These are phyloP conservation scores for Eremophila alpestris DNA, from an alignment of 2,797 vertebrate species.

Conservation along the genomic window DNA sequence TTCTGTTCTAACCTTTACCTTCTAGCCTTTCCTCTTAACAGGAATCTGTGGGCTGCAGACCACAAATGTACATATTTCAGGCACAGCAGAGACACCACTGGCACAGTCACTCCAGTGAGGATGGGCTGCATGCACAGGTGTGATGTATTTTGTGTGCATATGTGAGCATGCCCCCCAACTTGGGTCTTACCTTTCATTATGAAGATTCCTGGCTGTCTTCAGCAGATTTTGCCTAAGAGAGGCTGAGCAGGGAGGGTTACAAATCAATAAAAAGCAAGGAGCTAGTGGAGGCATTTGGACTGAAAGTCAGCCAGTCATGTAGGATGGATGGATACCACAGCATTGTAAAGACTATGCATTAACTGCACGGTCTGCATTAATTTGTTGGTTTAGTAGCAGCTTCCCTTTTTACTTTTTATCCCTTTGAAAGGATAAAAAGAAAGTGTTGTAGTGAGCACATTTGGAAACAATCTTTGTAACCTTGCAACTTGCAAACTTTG, in stretches of 20 bases:
- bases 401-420: background rate
- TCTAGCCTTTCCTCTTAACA: background rate
- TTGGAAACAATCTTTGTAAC: background rate
- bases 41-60: background rate
- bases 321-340: background rate
- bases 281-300: background rate
- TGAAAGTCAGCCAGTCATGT: background rate
- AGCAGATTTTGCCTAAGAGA: constrained; percentile 6
- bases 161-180: background rate
- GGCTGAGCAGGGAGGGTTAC: constrained; percentile 12
- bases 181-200: background rate
- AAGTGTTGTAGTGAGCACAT: background rate
- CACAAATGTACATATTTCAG: background rate
- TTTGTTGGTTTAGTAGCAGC: background rate
- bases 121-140: background rate
- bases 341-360: background rate
- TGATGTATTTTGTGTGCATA: background rate
- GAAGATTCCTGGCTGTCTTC: constrained; percentile 27
- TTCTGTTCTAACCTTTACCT: background rate
- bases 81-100: background rate
- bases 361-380: background rate
- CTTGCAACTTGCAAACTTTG: background rate
- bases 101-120: background rate
- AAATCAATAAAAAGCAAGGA: constrained; percentile 4
- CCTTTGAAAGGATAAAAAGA: background rate